Percentiles rank a stretch among this genome's conserved stretches.
Conservation (phyloP, 1,140 invertebrate genomes). For the Varroa destructor region DNA sequence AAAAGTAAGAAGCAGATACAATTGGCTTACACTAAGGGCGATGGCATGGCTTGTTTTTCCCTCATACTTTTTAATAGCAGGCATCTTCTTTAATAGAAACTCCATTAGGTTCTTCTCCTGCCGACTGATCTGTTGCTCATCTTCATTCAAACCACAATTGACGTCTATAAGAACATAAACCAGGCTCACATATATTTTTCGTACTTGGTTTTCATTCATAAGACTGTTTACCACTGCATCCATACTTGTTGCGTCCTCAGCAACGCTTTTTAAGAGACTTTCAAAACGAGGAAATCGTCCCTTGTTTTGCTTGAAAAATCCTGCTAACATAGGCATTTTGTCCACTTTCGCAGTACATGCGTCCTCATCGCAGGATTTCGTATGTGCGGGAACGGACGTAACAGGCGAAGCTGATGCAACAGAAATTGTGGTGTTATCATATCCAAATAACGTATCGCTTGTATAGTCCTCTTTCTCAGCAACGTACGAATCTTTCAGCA, state of each 20-base stretch:
- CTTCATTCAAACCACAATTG: not conserved
- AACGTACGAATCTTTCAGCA: conserved; percentile 23
- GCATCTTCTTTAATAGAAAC: not conserved
- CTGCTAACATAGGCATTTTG: not conserved
- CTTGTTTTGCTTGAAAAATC: conserved; percentile 15
- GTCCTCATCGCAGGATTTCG: not conserved
- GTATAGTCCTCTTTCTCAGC: conserved; percentile 6
- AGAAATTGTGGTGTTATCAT: not conserved
- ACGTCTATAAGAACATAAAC: conserved; percentile 10
- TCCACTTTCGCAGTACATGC: not conserved
- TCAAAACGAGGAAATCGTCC: not conserved
- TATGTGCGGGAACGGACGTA: too few relatives aligned
- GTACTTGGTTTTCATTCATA: not conserved
- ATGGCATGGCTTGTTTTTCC: conserved; percentile 3
- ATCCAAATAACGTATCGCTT: not conserved
- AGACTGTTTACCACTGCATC: not conserved
- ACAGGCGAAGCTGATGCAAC: not conserved
- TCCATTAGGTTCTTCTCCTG: not conserved
- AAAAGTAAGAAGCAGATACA: too few relatives aligned
- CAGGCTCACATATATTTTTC: conserved; percentile 13
- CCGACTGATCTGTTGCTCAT: not conserved
- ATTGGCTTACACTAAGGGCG: conserved; percentile 1
- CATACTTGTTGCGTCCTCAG: not conserved
- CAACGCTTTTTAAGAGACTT: not conserved
- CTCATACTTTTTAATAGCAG: conserved; percentile 22